Percentiles rank a stretch among this genome's conserved stretches.
phyloP scores from a whole-genome alignment of 1,140 invertebrate species.

The Drosophila kohkoa region DNA sequence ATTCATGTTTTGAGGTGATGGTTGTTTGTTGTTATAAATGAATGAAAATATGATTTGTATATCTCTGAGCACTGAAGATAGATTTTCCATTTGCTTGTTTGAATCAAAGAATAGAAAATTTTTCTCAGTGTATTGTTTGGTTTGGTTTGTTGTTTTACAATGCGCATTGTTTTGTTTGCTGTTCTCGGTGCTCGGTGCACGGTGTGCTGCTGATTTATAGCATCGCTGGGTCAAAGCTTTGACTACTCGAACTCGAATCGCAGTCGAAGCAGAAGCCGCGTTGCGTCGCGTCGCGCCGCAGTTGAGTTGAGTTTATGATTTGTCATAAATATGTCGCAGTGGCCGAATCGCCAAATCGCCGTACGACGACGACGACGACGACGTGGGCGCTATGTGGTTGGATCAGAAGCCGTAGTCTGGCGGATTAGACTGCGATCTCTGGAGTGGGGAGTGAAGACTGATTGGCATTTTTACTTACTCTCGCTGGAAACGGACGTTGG shows the following conservation, averaged over 20 bases:
- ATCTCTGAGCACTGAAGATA: no score
- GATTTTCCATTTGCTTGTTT: not conserved
- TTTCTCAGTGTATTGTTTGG: constrained; percentile 47
- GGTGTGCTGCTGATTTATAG: constrained; percentile 78
- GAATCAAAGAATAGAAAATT: not conserved
- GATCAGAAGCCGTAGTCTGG: not conserved
- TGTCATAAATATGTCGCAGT: constrained; percentile 79
- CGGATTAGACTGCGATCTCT: not conserved
- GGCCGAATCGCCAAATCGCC: not conserved
- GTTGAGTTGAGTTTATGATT: constrained; percentile 67
- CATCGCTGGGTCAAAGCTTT: constrained; percentile 57
- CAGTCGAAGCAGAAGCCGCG: constrained; percentile 5
- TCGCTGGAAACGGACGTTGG: constrained; percentile 88
- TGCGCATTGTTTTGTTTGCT: constrained; percentile 66
- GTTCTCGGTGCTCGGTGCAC: constrained; percentile 39
- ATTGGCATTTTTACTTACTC: constrained; percentile 75
- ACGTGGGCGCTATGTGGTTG: constrained; percentile 3
- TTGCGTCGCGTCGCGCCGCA: not conserved
- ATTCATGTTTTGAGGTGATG: no score
- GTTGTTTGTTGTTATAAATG: no score
- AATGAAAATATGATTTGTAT: no score
- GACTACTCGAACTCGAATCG: constrained; percentile 38
- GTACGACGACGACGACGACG: not conserved
- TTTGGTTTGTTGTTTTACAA: constrained; percentile 73
- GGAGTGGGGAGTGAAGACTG: constrained; percentile 12